Conservation (phyloP, 1,140 invertebrate genomes). For the Mya arenaria region DNA sequence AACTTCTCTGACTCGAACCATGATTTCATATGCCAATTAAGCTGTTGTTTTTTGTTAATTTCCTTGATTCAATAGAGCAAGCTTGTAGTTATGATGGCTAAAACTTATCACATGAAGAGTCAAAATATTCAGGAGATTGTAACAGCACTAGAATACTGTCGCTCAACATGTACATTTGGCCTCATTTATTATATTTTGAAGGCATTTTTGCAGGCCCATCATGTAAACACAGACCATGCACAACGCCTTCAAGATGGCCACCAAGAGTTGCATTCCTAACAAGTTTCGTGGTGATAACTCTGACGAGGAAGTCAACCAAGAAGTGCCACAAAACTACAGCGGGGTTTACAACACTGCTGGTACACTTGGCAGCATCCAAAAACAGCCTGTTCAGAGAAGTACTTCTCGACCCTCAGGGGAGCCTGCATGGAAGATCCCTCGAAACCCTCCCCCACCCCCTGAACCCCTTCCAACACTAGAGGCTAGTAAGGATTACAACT, state of each 20-base stretch:
- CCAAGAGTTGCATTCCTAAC: conserved; percentile 58
- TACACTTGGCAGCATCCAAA: conserved; percentile 52
- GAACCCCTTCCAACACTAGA: conserved; percentile 69
- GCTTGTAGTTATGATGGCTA: too few relatives aligned
- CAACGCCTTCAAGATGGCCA: conserved; percentile 62
- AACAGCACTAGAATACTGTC: too few relatives aligned
- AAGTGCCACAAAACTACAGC: conserved; percentile 66
- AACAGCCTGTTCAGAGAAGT: conserved; percentile 11
- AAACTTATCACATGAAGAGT: too few relatives aligned
- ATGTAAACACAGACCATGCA: conserved; percentile 52
- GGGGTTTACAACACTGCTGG: conserved; percentile 46
- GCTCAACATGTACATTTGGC: too few relatives aligned
- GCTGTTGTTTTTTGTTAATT: too few relatives aligned
- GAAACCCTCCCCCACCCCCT: conserved; percentile 53
- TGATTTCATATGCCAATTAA: too few relatives aligned
- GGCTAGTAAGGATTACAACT: conserved; percentile 87
- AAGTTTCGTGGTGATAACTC: conserved; percentile 60
- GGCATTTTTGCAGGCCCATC: background rate
- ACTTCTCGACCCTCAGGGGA: conserved; percentile 32
- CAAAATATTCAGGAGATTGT: too few relatives aligned
- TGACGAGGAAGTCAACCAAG: conserved; percentile 79
- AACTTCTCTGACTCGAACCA: too few relatives aligned
- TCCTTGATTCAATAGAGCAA: too few relatives aligned
- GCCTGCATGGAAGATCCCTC: conserved; percentile 56
- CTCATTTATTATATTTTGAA: too few relatives aligned